These are phyloP conservation scores for Epinotia ramella DNA, from an alignment of 2,888 invertebrate genomes.

Conservation along the genomic window DNA sequence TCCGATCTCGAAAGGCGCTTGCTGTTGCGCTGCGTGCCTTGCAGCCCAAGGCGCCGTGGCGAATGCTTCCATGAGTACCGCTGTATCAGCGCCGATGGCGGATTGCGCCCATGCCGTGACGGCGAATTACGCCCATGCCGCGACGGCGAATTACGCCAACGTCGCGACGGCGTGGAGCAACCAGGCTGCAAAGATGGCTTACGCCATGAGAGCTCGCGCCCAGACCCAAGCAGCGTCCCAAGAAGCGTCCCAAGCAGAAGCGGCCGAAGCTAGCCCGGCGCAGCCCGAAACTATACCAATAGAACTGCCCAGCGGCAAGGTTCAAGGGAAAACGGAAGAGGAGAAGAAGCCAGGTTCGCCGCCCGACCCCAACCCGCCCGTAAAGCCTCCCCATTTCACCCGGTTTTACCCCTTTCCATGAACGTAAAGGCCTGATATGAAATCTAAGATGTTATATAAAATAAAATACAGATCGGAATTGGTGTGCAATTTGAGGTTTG, in stretches of 20 bases:
- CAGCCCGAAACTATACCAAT: not conserved
- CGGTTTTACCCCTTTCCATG: slow-evolving; percentile 5
- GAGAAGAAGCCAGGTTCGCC: not conserved
- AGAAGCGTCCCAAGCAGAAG: not conserved
- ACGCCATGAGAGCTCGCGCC: not conserved
- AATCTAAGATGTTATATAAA: not conserved
- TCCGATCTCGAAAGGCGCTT: not conserved
- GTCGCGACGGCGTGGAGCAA: not conserved
- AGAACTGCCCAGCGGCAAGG: not conserved
- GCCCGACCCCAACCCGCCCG: not conserved
- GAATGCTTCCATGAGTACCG: not conserved
- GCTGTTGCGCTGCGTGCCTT: not conserved
- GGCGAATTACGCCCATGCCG: not conserved
- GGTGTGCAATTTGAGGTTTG: slow-evolving; percentile 1
- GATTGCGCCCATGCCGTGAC: not conserved
- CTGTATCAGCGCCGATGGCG: not conserved
- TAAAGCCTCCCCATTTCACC: slow-evolving; percentile 6
- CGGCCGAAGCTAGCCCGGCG: not conserved
- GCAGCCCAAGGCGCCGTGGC: not conserved
- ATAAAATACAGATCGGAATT: not conserved
- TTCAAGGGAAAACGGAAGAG: not conserved
- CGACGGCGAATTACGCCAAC: not conserved
- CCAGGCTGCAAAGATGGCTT: slow-evolving; percentile 11
- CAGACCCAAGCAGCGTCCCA: not conserved
- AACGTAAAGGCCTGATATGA: not conserved